Conservation (phyloP, 2,797 vertebrate species). For the Karalla daura region DNA sequence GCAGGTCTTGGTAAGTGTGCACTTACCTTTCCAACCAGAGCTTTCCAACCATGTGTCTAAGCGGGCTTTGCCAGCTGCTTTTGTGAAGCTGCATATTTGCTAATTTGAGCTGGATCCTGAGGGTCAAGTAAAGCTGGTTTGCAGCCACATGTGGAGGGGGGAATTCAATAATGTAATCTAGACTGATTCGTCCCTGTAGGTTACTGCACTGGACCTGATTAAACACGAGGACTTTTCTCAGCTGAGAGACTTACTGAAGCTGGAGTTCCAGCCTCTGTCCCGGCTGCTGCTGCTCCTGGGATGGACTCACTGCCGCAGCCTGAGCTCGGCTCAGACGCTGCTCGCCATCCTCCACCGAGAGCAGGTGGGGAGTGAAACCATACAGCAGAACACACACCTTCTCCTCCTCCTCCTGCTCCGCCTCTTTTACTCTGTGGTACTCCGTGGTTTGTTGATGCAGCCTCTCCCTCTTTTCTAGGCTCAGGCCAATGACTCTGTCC, state of each 20-base stretch:
- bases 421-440: neutral
- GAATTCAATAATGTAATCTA: constrained; percentile 27
- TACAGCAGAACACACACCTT: neutral
- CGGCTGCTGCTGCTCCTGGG: constrained; percentile 93
- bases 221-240: constrained; percentile 90
- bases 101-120: neutral
- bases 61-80: neutral
- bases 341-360: constrained; percentile 87
- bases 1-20: constrained; percentile 90
- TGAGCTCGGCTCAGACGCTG: constrained; percentile 88
- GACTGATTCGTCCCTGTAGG: constrained; percentile 70
- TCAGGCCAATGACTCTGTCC: constrained; percentile 85
- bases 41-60: neutral
- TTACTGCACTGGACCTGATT: constrained; percentile 90
- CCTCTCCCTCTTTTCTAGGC: constrained; percentile 69
- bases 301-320: constrained; percentile 93
- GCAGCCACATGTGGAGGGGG: constrained; percentile 13
- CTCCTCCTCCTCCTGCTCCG: neutral
- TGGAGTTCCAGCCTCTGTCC: constrained; percentile 91
- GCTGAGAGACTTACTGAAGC: constrained; percentile 84
- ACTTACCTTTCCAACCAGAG: neutral
- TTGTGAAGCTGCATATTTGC: neutral
- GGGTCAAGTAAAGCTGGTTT: constrained; percentile 3
- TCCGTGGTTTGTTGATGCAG: neutral
- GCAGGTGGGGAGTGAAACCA: constrained; percentile 78